Conservation (phyloP, 1,140 invertebrate genomes). For the Ips typographus region DNA sequence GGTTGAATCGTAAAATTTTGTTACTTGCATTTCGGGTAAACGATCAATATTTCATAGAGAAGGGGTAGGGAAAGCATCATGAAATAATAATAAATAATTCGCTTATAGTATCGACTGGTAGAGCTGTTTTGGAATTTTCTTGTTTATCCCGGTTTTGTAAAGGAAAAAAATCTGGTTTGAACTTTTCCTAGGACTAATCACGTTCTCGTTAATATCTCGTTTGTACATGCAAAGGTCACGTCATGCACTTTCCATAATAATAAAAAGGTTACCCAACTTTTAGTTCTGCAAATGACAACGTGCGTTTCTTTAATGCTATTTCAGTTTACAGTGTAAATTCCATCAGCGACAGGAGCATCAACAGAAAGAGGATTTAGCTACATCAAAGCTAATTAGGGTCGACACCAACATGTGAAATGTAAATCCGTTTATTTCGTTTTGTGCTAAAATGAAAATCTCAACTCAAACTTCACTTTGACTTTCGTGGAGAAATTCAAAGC, state of each 20-base stretch:
- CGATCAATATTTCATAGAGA: constrained; percentile 5
- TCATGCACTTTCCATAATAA: not conserved
- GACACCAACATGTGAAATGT: not conserved
- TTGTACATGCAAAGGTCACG: constrained; percentile 8
- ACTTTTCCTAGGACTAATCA: not conserved
- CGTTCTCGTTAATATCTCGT: constrained; percentile 8
- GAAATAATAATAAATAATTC: constrained; percentile 8
- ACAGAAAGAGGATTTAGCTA: not conserved
- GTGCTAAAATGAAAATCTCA: constrained; percentile 2
- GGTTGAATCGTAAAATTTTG: constrained; percentile 8
- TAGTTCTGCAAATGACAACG: not conserved
- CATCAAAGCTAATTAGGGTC: not conserved
- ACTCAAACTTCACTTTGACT: not conserved
- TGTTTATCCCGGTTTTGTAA: not conserved
- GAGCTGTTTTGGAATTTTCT: not conserved
- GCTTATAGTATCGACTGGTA: not conserved
- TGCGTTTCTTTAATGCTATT: too few species aligned
- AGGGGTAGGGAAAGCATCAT: not conserved
- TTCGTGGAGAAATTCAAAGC: not conserved
- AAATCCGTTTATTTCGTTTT: not conserved
- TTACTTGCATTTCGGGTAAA: constrained; percentile 8
- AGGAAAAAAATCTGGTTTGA: not conserved
- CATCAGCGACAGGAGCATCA: not conserved
- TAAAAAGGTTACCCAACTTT: constrained; percentile 9
- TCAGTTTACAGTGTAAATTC: too few species aligned